phyloP scores from a whole-genome alignment of 2,797 vertebrate species.

The Pantherophis alleghaniensis region DNA sequence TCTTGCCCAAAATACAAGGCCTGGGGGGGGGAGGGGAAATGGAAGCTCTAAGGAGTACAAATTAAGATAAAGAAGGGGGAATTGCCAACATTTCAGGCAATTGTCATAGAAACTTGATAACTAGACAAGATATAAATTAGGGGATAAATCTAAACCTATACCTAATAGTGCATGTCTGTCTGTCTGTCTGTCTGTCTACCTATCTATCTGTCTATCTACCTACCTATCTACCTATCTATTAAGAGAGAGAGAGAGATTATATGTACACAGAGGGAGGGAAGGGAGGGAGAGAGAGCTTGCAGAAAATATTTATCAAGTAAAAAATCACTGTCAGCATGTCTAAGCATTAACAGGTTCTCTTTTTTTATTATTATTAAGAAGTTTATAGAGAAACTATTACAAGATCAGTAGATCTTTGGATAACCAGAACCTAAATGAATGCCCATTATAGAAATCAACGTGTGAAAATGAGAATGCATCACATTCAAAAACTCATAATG shows the following conservation, averaged over 20 bases:
- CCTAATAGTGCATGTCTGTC: neutral
- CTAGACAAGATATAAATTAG: neutral
- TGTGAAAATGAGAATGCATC: neutral
- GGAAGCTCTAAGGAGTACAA: constrained; percentile 39
- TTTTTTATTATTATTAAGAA: neutral
- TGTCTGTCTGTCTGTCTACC: neutral
- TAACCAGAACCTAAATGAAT: fast-evolving
- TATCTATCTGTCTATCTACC: too few relatives aligned
- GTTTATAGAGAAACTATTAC: neutral
- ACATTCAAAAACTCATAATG: neutral
- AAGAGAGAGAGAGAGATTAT: neutral
- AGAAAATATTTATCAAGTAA: neutral
- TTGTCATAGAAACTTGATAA: neutral
- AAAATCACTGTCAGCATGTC: neutral
- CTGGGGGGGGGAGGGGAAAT: too few relatives aligned
- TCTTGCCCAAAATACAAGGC: neutral
- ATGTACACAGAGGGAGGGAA: neutral
- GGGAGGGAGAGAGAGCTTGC: neutral
- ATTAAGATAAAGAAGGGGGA: constrained; percentile 35
- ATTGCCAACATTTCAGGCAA: neutral
- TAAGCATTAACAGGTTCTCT: neutral
- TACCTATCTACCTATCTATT: neutral
- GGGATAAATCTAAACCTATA: neutral
- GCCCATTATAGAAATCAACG: neutral
- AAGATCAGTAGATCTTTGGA: neutral